A percentile compares a stretch with the other conserved stretches of the same genome.
Evolutionary conservation across 92 coral and sea anemone species (phyloP).

Genomic region (Porites lobata): DNA sequence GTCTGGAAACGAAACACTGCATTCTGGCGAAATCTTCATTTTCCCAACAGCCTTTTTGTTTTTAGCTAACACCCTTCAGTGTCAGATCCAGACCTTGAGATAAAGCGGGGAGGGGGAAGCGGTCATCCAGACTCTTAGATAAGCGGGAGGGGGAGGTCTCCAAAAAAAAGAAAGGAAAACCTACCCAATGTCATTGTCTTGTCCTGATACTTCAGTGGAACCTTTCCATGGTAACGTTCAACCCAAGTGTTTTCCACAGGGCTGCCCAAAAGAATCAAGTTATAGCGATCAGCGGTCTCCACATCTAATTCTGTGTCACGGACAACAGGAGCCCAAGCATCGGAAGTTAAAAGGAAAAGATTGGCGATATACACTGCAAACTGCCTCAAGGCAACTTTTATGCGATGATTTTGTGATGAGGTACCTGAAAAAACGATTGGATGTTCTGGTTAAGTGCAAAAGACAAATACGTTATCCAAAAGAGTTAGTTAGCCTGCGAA

Average conservation of each 20-base stretch:
- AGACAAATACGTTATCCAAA: too few relatives aligned
- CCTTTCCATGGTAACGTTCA: slow-evolving; percentile 67
- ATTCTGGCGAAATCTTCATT: too few relatives aligned
- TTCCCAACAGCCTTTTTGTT: too few relatives aligned
- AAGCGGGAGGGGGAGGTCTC: too few relatives aligned
- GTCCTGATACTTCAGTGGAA: slow-evolving; percentile 69
- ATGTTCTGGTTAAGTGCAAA: background rate
- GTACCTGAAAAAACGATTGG: slow-evolving; percentile 11
- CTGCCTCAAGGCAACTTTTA: slow-evolving; percentile 58
- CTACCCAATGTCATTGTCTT: slow-evolving; percentile 73
- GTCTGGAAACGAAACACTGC: too few relatives aligned
- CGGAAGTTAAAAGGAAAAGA: slow-evolving; percentile 91
- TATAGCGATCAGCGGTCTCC: slow-evolving; percentile 77
- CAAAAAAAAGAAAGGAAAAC: background rate
- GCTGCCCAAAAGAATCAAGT: slow-evolving; percentile 92
- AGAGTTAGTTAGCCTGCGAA: too few relatives aligned
- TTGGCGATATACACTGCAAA: slow-evolving; percentile 95
- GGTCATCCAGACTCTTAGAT: too few relatives aligned
- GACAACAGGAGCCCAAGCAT: slow-evolving; percentile 81
- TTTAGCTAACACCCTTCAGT: too few relatives aligned
- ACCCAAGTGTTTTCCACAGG: slow-evolving; percentile 81
- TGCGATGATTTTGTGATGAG: slow-evolving; percentile 3
- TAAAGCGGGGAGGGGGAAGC: too few relatives aligned
- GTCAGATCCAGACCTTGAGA: too few relatives aligned
- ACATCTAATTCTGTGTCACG: slow-evolving; percentile 72